These are phyloP conservation scores for Onychostruthus taczanowskii DNA, from an alignment of 2,113 vertebrate genomes.

Conservation along the genomic window DNA sequence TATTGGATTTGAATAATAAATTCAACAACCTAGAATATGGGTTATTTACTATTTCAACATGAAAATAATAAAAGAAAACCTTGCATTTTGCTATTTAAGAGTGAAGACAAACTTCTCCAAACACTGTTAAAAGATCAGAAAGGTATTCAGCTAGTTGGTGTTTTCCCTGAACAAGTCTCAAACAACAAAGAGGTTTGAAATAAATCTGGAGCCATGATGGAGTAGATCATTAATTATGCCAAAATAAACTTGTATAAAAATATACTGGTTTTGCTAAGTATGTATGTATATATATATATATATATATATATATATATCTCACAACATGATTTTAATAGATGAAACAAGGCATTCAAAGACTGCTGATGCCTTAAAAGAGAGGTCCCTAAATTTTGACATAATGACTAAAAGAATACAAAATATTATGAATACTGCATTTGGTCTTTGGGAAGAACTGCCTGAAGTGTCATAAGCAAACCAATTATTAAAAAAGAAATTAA, in stretches of 20 bases:
- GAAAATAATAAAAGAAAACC: not conserved
- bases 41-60: not conserved
- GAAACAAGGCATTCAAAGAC: not conserved
- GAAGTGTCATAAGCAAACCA: not conserved
- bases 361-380: not conserved
- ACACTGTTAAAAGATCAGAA: not conserved
- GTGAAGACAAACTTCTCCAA: not conserved
- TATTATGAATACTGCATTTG: not conserved
- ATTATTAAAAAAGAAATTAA: not conserved
- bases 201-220: not conserved
- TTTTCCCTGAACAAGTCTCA: not conserved
- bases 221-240: not conserved
- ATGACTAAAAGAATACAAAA: not conserved
- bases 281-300: no score
- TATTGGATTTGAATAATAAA: not conserved
- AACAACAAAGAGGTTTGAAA: not conserved
- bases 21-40: not conserved
- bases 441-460: not conserved
- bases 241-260: not conserved
- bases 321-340: not conserved
- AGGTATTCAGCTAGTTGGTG: not conserved
- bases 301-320: not conserved
- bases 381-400: not conserved
- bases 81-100: not conserved
- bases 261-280: not conserved